phyloP scores from a whole-genome alignment of 2,113 vertebrate genomes.

The Melanocharis versteri region DNA sequence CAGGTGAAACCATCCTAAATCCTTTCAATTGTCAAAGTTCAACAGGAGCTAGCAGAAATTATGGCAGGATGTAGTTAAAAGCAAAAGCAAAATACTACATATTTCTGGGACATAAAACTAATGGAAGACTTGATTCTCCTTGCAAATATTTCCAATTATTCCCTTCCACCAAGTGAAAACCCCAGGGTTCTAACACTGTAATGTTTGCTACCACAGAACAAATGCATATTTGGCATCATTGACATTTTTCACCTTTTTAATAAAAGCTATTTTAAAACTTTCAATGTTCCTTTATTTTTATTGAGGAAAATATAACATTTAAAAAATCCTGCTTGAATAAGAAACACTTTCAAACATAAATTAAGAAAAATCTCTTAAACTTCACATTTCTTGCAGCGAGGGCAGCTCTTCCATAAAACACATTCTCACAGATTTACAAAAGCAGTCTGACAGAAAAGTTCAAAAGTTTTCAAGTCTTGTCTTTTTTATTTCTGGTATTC shows the following conservation, averaged over 20 bases:
- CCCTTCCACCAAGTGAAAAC: background rate
- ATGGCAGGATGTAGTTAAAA: background rate
- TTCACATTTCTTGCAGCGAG: background rate
- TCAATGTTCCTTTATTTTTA: background rate
- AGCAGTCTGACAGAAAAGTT: background rate
- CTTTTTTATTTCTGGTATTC: background rate
- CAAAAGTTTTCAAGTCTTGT: background rate
- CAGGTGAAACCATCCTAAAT: background rate
- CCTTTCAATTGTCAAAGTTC: background rate
- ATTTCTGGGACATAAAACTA: background rate
- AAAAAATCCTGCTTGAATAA: constrained; percentile 32
- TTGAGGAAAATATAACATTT: constrained; percentile 49
- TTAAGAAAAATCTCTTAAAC: background rate
- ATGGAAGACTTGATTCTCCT: background rate
- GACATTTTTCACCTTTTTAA: background rate
- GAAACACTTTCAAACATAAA: constrained; percentile 29
- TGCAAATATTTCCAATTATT: background rate
- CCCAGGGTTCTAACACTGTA: background rate
- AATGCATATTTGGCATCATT: background rate
- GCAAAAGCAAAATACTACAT: background rate
- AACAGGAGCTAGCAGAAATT: background rate
- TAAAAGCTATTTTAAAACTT: constrained; percentile 10
- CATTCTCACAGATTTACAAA: background rate
- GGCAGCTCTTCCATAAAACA: background rate
- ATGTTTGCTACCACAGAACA: background rate